Base-by-base conservation (phyloP, 2,113 vertebrate species). In the Actinemys pallida region DNA sequence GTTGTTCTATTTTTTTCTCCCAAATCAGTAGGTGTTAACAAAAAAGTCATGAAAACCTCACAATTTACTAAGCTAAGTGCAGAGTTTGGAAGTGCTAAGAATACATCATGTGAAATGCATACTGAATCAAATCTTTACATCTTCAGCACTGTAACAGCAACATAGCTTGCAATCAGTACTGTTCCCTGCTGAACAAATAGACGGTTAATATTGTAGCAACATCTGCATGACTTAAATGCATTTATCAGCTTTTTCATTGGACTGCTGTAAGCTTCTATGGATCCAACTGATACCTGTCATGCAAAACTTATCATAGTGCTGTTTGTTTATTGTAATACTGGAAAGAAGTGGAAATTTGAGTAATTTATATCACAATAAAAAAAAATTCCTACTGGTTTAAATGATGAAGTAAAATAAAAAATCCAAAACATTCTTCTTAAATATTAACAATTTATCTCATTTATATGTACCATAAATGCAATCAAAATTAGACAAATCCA, bases 51-150 rank as follows among this genome's bases (percentile, higher is more conserved):
- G 75, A 50, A 96, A 88, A 92, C 65, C 78, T 96, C 65, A 22
- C 57, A 83, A 35, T 90, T 93, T 89, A 84, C 52, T 83, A 92
- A 86, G 84, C 81, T 96, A 93, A 96, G 90, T 96, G 94, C 54
- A 65, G 94, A 95, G 53, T 96, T 83, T 4, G 31, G 94, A 93
- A 92, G 69, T 83, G 87, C 96, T 93, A 95, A 95, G 95, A 97
- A 95, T 53, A 93, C 69, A 91, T 10, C 45, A 83, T 82, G 81
- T 82, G 95, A 86, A 53, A 95, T 47, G 39, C 13, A 81, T n/a
- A 76, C 92, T 87, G 96, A 96, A 97, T 89, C 94, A 93, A 96
- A 94, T 45, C 56, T 47, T 90, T 80, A 7, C 3, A 2, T 93
- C 90, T 95, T 96, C 81, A 92, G 75, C 83, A 14, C 1, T 20